Evolutionary conservation across 2,113 vertebrate species (phyloP), one percentile per base, ranked within the genome.

Genomic region (Atractosteus spatula): DNA sequence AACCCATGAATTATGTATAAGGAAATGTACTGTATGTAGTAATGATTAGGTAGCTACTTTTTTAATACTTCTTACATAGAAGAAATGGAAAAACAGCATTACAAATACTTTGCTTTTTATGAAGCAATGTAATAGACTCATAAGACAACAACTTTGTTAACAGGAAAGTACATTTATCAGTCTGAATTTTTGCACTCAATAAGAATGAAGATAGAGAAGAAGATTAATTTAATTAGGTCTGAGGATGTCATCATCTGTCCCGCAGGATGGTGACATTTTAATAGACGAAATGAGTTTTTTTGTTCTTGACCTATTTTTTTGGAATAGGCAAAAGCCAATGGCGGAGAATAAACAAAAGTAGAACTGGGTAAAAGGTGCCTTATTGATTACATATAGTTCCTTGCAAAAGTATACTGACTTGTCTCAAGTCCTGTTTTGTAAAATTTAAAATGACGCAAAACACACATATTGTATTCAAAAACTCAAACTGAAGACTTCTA

Each of bases 261-360:
- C 3, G 29, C 17, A 41, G 62, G 62, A 41, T 11, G 7, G 7
- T 65, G 11, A 65, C n/a, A 65, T 16, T 41, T 65, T 16, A 65
- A 65, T 8, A n/a, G 17, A 65, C 41, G 29, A 65, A 65, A 65
- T 41, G 0, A 41, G 29, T 43, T 29, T 65, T 65, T 43, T 41
- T 65, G 41, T 65, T 65, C 62, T 65, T 65, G 3, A 65, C 62
- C 62, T 43, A 65, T 17, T 65, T 65, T 29, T 65, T 29, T 51
- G 29, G 29, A 65, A 65, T 65, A 29, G 62, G 3, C 62, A 65
- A 41, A 65, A 41, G 8, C 62, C 41, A 41, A 65, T 65, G 29
- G 62, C 5, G 41, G 62, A 41, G 11, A 41, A 41, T 17, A 65
- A 11, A 65, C 62, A 65, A 41, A 41, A 29, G 3, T 65, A 65